Evolutionary conservation across 2,113 vertebrate species (phyloP).

Genomic region (Morphnarchus princeps): DNA sequence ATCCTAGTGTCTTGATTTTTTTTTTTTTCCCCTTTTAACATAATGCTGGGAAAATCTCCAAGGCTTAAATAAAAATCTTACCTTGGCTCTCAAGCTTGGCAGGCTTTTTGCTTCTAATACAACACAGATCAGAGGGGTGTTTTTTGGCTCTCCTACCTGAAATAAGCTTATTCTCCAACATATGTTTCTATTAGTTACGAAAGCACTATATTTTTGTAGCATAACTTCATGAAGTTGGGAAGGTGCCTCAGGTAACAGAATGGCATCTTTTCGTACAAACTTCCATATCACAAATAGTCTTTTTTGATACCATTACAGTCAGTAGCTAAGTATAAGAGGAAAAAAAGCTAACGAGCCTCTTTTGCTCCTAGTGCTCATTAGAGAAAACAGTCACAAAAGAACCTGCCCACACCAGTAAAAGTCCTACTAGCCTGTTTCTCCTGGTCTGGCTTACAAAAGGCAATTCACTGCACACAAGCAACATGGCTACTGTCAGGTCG

Average conservation of each 20-base stretch:
- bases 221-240: background rate
- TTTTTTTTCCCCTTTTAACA: background rate
- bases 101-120: background rate
- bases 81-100: background rate
- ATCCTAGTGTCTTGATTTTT: background rate
- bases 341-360: background rate
- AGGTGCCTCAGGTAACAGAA: background rate
- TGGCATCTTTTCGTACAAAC: background rate
- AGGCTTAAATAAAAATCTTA: slow-evolving; percentile 14
- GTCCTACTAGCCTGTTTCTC: background rate
- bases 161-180: background rate
- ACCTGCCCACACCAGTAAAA: fast-evolving
- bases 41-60: background rate
- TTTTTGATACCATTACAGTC: background rate
- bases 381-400: background rate
- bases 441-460: background rate
- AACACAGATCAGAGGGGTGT: background rate
- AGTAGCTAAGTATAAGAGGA: background rate
- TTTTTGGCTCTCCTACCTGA: background rate
- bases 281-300: background rate
- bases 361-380: background rate
- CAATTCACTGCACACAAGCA: background rate
- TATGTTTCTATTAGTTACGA: background rate
- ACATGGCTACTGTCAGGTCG: too few species aligned
- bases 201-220: background rate